Evolutionary conservation across 2,888 invertebrate genomes (phyloP).

Genomic region (Coremacera marginata): DNA sequence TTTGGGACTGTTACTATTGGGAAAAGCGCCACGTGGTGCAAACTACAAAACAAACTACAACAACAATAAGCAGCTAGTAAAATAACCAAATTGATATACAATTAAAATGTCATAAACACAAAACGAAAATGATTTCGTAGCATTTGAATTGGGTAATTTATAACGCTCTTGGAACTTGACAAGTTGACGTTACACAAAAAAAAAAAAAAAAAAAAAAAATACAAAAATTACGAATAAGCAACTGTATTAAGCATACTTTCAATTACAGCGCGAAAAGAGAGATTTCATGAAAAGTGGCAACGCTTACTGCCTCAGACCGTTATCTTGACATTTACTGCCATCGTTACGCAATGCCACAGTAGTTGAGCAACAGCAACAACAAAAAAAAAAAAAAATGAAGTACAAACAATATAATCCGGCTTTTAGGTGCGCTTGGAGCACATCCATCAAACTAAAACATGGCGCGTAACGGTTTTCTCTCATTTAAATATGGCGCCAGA

Average conservation of each 20-base stretch:
- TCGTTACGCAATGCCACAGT: constrained; percentile 28
- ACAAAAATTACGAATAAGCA: background rate
- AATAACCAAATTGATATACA: constrained; percentile 59
- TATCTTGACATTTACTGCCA: constrained; percentile 13
- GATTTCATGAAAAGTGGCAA: constrained; percentile 7
- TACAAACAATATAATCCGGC: background rate
- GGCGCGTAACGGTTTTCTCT: constrained; percentile 11
- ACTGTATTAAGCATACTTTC: background rate
- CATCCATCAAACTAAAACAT: constrained; percentile 28
- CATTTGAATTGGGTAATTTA: constrained; percentile 17
- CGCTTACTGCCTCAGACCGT: background rate
- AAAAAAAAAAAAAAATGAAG: background rate
- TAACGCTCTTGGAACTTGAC: constrained; percentile 21
- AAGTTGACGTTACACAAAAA: constrained; percentile 6
- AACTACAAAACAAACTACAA: background rate
- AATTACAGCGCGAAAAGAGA: background rate
- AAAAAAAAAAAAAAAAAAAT: background rate
- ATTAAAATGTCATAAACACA: constrained; percentile 61
- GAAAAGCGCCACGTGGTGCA: constrained; percentile 59
- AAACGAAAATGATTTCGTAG: background rate
- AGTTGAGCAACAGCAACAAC: background rate
- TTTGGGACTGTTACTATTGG: constrained; percentile 47
- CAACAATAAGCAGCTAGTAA: background rate
- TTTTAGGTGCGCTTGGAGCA: constrained; percentile 20
- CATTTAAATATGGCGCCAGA: constrained; percentile 46